Evolutionary conservation across 2,888 invertebrate species (phyloP).

Genomic region (Ariolimax columbianus): DNA sequence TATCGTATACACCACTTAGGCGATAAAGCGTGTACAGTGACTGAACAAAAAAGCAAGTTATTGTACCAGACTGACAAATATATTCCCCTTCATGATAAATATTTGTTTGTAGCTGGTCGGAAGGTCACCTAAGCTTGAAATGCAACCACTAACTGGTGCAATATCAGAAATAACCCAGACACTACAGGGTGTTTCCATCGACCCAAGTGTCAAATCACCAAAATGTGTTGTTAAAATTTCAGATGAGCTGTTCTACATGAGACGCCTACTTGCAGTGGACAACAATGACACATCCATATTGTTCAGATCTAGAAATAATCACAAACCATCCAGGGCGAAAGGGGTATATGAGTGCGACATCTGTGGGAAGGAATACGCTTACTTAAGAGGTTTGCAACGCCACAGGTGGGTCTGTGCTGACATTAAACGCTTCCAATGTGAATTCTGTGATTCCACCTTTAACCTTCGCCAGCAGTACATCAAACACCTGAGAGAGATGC

Average conservation of each 20-base stretch:
- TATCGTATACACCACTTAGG: too few species aligned
- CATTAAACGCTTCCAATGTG: constrained; percentile 45
- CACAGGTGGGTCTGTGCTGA: constrained; percentile 47
- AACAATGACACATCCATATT: background rate
- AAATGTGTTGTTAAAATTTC: background rate
- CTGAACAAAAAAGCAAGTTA: too few species aligned
- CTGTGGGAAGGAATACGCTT: constrained; percentile 44
- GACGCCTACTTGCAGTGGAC: background rate
- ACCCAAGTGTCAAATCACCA: background rate
- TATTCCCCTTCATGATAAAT: too few species aligned
- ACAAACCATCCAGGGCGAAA: constrained; percentile 32
- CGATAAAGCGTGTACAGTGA: too few species aligned
- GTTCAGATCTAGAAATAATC: background rate
- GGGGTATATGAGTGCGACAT: constrained; percentile 37
- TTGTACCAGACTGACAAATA: too few species aligned
- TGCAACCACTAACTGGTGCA: background rate
- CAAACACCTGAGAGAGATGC: constrained; percentile 25
- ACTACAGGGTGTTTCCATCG: background rate
- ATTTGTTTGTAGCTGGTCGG: background rate
- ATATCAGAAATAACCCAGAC: background rate
- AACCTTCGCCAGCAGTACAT: constrained; percentile 33
- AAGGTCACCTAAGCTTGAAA: background rate
- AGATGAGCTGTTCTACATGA: background rate
- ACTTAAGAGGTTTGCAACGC: constrained; percentile 44
- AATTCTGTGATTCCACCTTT: constrained; percentile 32